Conservation (phyloP, 1,140 invertebrate genomes). For the Leptestheria dahalacensis region DNA sequence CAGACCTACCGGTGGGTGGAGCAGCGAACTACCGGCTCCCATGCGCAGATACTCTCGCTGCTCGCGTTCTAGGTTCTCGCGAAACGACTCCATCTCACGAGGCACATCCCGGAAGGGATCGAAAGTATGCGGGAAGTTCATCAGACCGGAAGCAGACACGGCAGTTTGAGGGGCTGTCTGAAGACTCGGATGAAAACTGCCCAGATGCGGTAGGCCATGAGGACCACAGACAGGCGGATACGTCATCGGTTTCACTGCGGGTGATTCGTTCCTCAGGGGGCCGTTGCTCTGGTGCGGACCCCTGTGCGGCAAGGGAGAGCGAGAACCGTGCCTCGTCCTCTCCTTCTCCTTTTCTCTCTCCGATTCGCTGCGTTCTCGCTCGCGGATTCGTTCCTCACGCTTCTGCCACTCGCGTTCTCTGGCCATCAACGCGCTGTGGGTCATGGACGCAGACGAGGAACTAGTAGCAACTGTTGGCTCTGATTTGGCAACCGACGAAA, state of each 20-base stretch:
- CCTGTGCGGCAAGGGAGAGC: background rate
- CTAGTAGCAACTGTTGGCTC: background rate
- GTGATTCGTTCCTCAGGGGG: background rate
- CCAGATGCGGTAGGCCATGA: background rate
- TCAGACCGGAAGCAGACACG: background rate
- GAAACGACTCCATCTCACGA: background rate
- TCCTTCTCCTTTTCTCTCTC: background rate
- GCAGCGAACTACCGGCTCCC: background rate
- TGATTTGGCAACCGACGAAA: background rate
- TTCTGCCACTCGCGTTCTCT: conserved; percentile 8
- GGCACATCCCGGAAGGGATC: conserved; percentile 6
- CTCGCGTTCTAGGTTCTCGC: conserved; percentile 6
- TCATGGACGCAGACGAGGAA: background rate
- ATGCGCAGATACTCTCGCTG: background rate
- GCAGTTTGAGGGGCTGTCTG: background rate
- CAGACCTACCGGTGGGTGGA: background rate
- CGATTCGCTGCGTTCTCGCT: background rate
- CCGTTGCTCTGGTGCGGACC: background rate
- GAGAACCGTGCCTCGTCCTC: background rate
- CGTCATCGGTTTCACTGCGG: background rate
- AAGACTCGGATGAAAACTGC: background rate
- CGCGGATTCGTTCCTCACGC: background rate
- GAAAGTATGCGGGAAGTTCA: background rate
- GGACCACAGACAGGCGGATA: background rate
- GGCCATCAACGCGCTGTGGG: background rate